phyloP scores from a whole-genome alignment of 1,140 invertebrate genomes.

The Danaus plexippus region DNA sequence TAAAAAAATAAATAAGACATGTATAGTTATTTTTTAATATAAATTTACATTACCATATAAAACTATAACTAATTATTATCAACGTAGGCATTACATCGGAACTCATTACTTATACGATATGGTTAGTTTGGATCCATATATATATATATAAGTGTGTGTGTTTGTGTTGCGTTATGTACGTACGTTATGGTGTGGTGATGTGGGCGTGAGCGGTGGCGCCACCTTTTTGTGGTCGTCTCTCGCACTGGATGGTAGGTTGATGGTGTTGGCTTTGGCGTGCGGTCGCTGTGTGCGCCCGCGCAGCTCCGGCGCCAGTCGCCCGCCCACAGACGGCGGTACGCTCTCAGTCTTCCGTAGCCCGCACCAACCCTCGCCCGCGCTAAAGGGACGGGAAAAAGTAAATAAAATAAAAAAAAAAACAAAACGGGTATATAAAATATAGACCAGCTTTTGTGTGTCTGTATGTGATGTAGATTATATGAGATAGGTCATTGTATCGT shows the following conservation, averaged over 20 bases:
- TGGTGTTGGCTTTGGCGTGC: slow-evolving; percentile 75
- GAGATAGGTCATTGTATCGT: slow-evolving; percentile 7
- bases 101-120: too few species aligned
- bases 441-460: slow-evolving; percentile 30
- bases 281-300: slow-evolving; percentile 64
- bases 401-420: slow-evolving; percentile 46
- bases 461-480: slow-evolving; percentile 1
- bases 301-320: slow-evolving; percentile 52
- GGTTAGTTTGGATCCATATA: too few species aligned
- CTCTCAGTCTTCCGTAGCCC: slow-evolving; percentile 58
- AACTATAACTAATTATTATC: too few species aligned
- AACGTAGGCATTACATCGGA: too few species aligned
- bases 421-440: slow-evolving; percentile 33
- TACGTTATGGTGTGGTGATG: slow-evolving; percentile 56
- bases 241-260: slow-evolving; percentile 66
- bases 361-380: slow-evolving; percentile 48
- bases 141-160: too few species aligned
- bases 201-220: slow-evolving; percentile 29
- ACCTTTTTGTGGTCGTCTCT: slow-evolving; percentile 39
- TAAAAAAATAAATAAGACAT: too few species aligned
- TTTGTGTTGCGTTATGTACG: slow-evolving; percentile 20
- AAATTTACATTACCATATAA: too few species aligned
- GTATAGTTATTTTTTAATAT: too few species aligned
- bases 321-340: slow-evolving; percentile 55
- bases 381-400: slow-evolving; percentile 48